These are phyloP conservation scores for Drosophila borborema DNA, from an alignment of 2,888 invertebrate species.

Conservation along the genomic window DNA sequence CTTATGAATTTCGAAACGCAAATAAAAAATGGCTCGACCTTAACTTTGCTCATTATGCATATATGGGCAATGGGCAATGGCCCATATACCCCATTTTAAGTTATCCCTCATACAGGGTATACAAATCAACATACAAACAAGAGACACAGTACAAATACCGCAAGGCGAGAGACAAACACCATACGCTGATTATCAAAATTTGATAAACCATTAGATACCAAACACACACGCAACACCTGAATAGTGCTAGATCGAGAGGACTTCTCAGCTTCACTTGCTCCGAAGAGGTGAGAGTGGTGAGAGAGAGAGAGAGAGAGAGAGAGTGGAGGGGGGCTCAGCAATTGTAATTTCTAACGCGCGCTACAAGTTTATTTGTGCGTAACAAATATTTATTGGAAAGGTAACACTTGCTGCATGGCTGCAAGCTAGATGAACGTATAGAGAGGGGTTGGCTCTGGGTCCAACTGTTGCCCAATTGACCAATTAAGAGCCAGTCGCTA, in stretches of 20 bases:
- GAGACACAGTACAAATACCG: constrained; percentile 50
- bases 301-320: not conserved
- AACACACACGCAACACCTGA: constrained; percentile 40
- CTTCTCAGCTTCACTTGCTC: constrained; percentile 67
- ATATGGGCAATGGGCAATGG: too few species aligned
- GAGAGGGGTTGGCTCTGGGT: constrained; percentile 1
- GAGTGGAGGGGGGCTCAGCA: constrained; percentile 4
- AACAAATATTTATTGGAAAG: constrained; percentile 82
- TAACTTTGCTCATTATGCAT: not conserved
- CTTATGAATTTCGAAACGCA: too few species aligned
- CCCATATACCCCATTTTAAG: not conserved
- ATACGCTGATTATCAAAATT: constrained; percentile 72
- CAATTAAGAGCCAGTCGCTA: constrained; percentile 63
- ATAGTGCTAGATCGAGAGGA: constrained; percentile 39
- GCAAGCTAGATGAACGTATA: not conserved
- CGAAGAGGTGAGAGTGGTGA: constrained; percentile 12
- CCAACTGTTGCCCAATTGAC: constrained; percentile 72
- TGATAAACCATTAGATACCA: constrained; percentile 72
- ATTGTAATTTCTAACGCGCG: constrained; percentile 66
- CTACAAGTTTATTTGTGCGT: constrained; percentile 77
- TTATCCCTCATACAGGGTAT: constrained; percentile 35
- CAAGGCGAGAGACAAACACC: constrained; percentile 61
- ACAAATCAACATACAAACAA: constrained; percentile 60
- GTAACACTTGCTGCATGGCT: constrained; percentile 71
- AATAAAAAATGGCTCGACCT: too few species aligned